Conservation (phyloP, 1,140 invertebrate genomes). For the Helicoverpa armigera region DNA sequence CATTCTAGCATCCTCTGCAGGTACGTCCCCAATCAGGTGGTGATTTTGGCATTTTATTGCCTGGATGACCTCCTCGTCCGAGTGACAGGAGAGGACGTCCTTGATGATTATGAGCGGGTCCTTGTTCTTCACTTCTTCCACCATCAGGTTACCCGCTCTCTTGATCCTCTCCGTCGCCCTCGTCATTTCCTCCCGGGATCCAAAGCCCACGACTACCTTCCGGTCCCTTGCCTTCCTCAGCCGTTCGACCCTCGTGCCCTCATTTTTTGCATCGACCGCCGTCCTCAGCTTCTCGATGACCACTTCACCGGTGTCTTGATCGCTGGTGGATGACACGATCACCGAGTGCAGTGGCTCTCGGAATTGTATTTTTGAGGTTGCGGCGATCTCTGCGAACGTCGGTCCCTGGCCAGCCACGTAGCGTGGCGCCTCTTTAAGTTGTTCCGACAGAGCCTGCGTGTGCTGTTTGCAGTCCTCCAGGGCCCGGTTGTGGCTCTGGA, state of each 20-base stretch:
- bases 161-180: not conserved
- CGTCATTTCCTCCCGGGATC: not conserved
- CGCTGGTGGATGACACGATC: not conserved
- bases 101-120: not conserved
- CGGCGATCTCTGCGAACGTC: not conserved
- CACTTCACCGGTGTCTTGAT: not conserved
- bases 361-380: not conserved
- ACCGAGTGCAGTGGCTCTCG: conserved; percentile 1
- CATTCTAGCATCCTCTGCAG: not conserved
- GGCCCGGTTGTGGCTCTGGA: not conserved
- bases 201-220: not conserved
- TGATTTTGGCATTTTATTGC: not conserved
- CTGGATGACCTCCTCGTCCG: not conserved
- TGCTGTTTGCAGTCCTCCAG: not conserved
- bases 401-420: not conserved
- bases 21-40: not conserved
- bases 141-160: not conserved
- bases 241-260: not conserved
- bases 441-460: not conserved
- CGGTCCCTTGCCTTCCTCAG: not conserved
- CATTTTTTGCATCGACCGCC: not conserved
- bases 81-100: not conserved
- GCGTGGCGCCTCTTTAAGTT: not conserved
- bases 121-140: not conserved
- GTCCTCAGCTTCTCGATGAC: not conserved